Base-by-base conservation (phyloP, 1,140 invertebrate genomes). In the Tetranychus urticae region DNA sequence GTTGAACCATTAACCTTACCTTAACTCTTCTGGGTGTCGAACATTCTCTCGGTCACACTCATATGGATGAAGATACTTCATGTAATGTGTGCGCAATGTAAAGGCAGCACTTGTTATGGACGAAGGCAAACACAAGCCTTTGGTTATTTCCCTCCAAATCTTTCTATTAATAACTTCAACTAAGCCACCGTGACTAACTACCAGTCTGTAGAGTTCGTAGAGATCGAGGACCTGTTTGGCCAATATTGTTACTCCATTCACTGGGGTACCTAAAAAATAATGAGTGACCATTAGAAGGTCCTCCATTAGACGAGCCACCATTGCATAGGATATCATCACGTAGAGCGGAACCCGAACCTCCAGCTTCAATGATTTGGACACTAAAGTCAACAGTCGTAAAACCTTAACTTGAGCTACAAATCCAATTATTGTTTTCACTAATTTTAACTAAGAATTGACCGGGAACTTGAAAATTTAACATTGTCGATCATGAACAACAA, bases 141-240 rank as follows among this genome's bases (percentile, higher is more conserved):
- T 98, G 73, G 97, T 98, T 70, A 98, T 98, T 79, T 97, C 93
- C 71, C 97, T 86, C 96, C 94, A 99, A 56, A 98, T 78, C 74
- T 99, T 99, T 78, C 98, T 99, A 78, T 98, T 99, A 75, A 99
- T 99, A 58, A 99, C 94, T 75, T 98, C 94, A 13, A 99, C 94
- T 31, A 99, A 79, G 6, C 96, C 96, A 56, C 96, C 96, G 62
- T 96, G 83, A 13, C 89, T 88, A 61, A 97, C 92, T 63, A 99
- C 96, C 71, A 98, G 77, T 75, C 94, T 91, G 77, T 97, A 99
- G 52, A 99, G 78, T 75, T 98, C 91, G 74, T 90, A 98, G 14
- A 98, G 78, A 72, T 99, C 94, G 66, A 98, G 75, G 35, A 97
- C 93, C 54, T 93, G 92, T 75, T 99, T 99, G 4, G 96, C 96